Evolutionary conservation across 2,797 vertebrate species (phyloP).

Genomic region (Antrozous pallidus): DNA sequence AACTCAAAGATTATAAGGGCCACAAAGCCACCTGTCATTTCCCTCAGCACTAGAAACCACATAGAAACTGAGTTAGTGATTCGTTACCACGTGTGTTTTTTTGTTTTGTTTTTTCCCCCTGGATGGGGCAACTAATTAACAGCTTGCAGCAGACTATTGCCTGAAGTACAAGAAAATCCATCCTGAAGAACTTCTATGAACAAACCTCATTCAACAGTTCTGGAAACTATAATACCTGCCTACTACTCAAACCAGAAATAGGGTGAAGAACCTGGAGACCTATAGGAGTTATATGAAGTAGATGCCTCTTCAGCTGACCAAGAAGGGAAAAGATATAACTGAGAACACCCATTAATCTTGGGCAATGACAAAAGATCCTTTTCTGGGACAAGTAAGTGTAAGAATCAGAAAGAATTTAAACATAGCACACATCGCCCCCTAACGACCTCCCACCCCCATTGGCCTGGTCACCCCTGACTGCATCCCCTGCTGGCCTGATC

Average conservation of each 20-base stretch:
- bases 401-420: background rate
- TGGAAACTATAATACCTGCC: background rate
- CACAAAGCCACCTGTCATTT: background rate
- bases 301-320: background rate
- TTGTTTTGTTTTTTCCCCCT: background rate
- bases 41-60: background rate
- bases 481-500: too few relatives aligned
- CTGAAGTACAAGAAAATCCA: background rate
- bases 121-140: background rate
- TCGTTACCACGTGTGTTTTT: background rate
- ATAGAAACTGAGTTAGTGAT: background rate
- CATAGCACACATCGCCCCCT: too few relatives aligned
- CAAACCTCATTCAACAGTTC: background rate
- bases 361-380: background rate
- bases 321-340: background rate
- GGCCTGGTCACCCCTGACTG: too few relatives aligned
- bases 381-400: background rate
- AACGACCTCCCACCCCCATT: too few relatives aligned
- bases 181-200: background rate
- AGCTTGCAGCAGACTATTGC: background rate
- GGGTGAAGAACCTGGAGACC: background rate
- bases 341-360: background rate
- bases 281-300: background rate
- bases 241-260: background rate
- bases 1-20: background rate